These are phyloP conservation scores for Limenitis camilla DNA, from an alignment of 2,888 invertebrate genomes.

Conservation along the genomic window DNA sequence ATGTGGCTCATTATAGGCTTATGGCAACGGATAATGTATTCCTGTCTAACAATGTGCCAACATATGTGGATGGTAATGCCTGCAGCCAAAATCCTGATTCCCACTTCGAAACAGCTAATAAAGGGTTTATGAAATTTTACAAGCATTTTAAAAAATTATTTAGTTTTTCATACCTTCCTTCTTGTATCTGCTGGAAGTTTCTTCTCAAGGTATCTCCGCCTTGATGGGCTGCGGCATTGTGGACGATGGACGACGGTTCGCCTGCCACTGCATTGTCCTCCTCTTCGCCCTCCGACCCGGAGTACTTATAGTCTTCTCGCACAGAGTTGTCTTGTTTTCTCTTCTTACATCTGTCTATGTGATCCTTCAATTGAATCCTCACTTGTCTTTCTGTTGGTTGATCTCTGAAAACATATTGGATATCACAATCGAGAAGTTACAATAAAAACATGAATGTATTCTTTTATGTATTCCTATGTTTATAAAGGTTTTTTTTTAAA, in stretches of 20 bases:
- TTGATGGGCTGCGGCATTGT: conserved; percentile 80
- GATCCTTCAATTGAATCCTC: conserved; percentile 98
- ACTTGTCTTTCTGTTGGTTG: conserved; percentile 99
- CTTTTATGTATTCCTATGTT: too few species aligned
- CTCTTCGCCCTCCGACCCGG: conserved; percentile 98
- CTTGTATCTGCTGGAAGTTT: conserved; percentile 99
- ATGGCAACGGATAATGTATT: too few species aligned
- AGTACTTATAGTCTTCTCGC: conserved; percentile 87
- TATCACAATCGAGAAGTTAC: background rate
- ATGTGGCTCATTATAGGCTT: too few species aligned
- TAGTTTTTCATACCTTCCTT: conserved; percentile 64
- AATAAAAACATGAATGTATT: too few species aligned
- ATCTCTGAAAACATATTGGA: conserved; percentile 75
- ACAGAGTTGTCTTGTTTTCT: conserved; percentile 91
- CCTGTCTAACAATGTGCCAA: too few species aligned
- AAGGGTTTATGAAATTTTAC: too few species aligned
- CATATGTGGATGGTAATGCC: too few species aligned
- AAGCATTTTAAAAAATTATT: too few species aligned
- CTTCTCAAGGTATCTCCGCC: conserved; percentile 96
- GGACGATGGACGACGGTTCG: conserved; percentile 96
- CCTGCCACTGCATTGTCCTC: conserved; percentile 93
- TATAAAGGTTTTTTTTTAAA: too few species aligned
- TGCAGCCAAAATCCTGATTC: too few species aligned
- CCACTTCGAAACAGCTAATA: too few species aligned
- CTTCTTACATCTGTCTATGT: conserved; percentile 97